These are phyloP conservation scores for Brachystomella parvula DNA, from an alignment of 1,140 invertebrate species.

Conservation along the genomic window DNA sequence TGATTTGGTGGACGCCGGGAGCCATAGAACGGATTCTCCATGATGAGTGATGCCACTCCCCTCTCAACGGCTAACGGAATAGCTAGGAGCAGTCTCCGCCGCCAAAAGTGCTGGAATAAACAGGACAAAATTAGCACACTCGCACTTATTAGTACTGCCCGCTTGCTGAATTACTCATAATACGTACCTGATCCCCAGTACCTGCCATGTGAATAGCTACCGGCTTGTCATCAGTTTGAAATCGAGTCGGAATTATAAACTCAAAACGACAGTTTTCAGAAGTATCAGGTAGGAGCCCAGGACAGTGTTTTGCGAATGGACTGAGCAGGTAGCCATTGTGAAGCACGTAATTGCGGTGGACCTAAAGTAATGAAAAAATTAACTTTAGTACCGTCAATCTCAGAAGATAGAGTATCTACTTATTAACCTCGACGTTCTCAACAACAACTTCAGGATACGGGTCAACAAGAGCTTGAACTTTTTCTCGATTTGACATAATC, in stretches of 20 bases:
- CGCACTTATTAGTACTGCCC: too few species aligned
- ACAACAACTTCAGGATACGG: conserved; percentile 79
- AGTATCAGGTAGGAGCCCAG: conserved; percentile 76
- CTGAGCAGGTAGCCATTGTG: conserved; percentile 83
- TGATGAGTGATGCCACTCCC: conserved; percentile 83
- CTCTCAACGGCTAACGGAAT: conserved; percentile 81
- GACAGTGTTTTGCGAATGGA: conserved; percentile 71
- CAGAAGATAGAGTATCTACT: too few species aligned
- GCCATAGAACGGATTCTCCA: conserved; percentile 98
- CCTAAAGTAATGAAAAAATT: not conserved
- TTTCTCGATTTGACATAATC: conserved; percentile 70
- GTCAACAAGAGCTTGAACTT: conserved; percentile 72
- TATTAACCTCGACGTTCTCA: conserved; percentile 62
- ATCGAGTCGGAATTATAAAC: conserved; percentile 71
- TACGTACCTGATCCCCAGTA: conserved; percentile 93
- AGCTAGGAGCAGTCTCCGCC: conserved; percentile 77
- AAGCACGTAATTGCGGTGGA: not conserved
- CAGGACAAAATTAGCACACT: conserved; percentile 15
- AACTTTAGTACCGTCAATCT: too few species aligned
- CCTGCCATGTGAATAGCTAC: conserved; percentile 91
- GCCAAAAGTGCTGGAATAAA: conserved; percentile 75
- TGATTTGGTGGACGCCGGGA: conserved; percentile 83
- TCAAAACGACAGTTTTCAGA: conserved; percentile 74
- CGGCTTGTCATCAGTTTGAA: conserved; percentile 62
- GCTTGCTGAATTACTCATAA: too few species aligned